Conservation (phyloP, 2,113 vertebrate species). For the Sus scrofa region DNA sequence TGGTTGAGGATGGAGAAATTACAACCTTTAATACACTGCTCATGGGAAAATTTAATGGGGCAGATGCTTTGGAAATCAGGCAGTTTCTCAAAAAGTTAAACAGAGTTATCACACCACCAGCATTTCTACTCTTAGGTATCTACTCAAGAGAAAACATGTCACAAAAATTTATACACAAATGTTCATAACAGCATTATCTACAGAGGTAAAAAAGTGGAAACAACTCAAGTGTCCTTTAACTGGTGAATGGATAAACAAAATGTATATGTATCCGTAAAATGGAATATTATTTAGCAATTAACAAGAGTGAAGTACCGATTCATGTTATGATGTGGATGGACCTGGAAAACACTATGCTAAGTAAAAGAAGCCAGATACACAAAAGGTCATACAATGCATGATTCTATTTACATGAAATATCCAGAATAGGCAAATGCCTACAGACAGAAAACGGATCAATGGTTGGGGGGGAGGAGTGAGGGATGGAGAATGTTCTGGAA, state of each 20-base stretch:
- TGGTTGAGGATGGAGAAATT: background rate
- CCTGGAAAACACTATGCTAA: background rate
- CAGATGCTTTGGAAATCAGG: background rate
- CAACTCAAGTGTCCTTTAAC: background rate
- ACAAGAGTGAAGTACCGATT: background rate
- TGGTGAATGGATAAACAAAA: background rate
- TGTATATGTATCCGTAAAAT: background rate
- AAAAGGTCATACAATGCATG: background rate
- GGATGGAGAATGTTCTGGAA: constrained; percentile 30
- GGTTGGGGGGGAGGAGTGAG: background rate
- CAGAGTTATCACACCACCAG: background rate
- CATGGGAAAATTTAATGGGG: background rate
- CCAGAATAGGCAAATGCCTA: background rate
- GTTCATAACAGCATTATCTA: background rate
- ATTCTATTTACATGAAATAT: background rate
- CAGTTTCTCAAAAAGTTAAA: background rate
- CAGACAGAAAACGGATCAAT: background rate
- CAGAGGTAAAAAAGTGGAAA: background rate
- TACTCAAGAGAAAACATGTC: background rate
- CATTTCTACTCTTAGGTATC: background rate
- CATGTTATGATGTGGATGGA: background rate
- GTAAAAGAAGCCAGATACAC: background rate
- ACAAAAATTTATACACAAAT: background rate
- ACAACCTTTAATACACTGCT: background rate
- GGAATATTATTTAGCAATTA: background rate